Conservation (phyloP, 2,888 invertebrate genomes). For the Papilio gigon region DNA sequence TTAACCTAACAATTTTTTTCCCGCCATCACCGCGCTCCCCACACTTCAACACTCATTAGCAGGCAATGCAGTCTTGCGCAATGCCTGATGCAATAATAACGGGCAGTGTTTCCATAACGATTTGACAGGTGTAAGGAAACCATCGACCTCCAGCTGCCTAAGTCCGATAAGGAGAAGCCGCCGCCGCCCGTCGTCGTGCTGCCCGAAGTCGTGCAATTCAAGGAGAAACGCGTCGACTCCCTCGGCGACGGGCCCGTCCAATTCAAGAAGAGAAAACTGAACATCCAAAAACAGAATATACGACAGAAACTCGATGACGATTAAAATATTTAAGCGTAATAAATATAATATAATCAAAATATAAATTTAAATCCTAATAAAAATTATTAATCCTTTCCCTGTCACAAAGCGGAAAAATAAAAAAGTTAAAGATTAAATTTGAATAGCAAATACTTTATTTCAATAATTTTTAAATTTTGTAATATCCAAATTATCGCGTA, state of each 20-base stretch:
- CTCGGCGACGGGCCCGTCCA: constrained; percentile 78
- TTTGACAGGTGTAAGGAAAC: constrained; percentile 71
- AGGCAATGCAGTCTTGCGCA: not conserved
- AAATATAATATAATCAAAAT: not conserved
- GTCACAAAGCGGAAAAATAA: too few relatives aligned
- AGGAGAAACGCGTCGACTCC: constrained; percentile 83
- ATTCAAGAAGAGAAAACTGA: constrained; percentile 88
- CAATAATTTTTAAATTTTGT: too few relatives aligned
- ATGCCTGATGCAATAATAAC: not conserved
- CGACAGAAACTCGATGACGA: constrained; percentile 85
- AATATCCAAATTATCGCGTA: too few relatives aligned
- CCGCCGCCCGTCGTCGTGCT: constrained; percentile 78
- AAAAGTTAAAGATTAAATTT: too few relatives aligned
- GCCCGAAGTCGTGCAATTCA: constrained; percentile 78
- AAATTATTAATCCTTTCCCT: too few relatives aligned
- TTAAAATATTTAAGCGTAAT: constrained; percentile 49
- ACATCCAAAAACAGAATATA: constrained; percentile 82
- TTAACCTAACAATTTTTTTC: too few relatives aligned
- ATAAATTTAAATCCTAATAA: too few relatives aligned
- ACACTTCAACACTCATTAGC: not conserved
- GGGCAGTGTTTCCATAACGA: constrained; percentile 42
- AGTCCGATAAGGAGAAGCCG: constrained; percentile 68
- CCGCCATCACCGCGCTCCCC: too few relatives aligned
- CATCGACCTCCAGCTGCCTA: constrained; percentile 88
- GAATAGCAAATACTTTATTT: too few relatives aligned